Evolutionary conservation across 2,113 vertebrate genomes (phyloP).

Genomic region (Chiloscyllium plagiosum): DNA sequence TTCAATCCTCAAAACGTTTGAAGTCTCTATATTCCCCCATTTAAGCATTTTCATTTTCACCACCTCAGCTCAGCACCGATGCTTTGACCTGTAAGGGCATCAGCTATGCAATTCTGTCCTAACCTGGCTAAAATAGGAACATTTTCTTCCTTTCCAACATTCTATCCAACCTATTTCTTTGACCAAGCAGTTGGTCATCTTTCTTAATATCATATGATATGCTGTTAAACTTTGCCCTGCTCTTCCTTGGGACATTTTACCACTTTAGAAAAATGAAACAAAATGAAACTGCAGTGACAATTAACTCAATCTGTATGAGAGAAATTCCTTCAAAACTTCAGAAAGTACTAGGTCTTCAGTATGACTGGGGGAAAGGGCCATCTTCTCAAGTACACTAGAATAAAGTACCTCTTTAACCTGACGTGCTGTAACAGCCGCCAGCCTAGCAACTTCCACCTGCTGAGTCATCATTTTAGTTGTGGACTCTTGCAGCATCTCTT

Average conservation of each 20-base stretch:
- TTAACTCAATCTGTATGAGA: not conserved
- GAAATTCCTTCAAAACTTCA: not conserved
- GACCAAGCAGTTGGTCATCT: not conserved
- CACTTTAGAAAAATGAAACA: not conserved
- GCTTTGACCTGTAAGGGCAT: not conserved
- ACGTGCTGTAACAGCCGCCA: slow-evolving; percentile 62
- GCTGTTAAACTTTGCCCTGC: not conserved
- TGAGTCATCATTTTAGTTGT: slow-evolving; percentile 69
- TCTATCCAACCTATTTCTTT: too few species aligned
- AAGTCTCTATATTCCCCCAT: not conserved
- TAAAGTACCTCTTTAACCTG: slow-evolving; percentile 71
- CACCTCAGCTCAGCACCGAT: not conserved
- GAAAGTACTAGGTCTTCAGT: not conserved
- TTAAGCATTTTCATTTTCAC: not conserved
- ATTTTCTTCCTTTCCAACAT: not conserved
- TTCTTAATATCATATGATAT: not conserved
- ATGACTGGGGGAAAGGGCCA: not conserved
- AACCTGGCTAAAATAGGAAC: not conserved
- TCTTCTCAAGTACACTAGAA: not conserved
- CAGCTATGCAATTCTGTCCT: not conserved
- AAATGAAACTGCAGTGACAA: not conserved
- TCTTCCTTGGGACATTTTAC: not conserved
- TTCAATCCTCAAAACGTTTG: not conserved
- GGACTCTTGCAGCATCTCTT: slow-evolving; percentile 63
- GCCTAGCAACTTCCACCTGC: slow-evolving; percentile 64